Base-by-base conservation (phyloP, 2,113 vertebrate species). In the Microtus pennsylvanicus region DNA sequence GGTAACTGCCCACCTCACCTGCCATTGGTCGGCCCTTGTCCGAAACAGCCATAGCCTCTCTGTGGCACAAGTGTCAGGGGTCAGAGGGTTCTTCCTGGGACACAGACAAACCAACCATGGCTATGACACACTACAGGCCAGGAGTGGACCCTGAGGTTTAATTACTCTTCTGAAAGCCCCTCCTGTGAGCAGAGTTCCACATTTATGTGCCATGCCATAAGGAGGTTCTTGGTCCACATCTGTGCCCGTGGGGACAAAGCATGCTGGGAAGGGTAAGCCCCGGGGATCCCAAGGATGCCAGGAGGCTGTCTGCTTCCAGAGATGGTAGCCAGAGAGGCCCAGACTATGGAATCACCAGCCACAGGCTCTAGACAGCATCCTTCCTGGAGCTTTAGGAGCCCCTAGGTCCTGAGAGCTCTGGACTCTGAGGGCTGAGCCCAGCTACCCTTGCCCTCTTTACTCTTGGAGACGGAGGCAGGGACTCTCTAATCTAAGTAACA, bases 321-420 rank as follows among this genome's bases (percentile, higher is more conserved):
- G 33, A 65, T 19, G 11, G 1, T 2, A 0, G 74, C 67, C 33
- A 2, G 72, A 61, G 55, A 7, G 30, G 67, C 11, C 35, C 17
- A 30, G 47, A 80, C 12, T 45, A 61, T 47, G 2, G 7, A 74
- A n/a, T 5, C 42, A 69, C 38, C 52, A 82, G 28, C 17, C 47
- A 0, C 0, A 0, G 87, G 11, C 19, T 76, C 9, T 26, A 11
- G 7, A 24, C 22, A 3, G 0, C 13, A 16, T 33, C 17, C 4
- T 5, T 3, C 4, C 0, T 0, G 5, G 82, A 3, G 0, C 35
- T 26, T 5, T 1, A 0, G 77, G 9, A 4, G 2, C 30, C 72
- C 3, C 61, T 4, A 26, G 67, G 10, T 13, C 4, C 22, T 24
- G 19, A n/a, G 30, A 7, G 3, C 22, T 38, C 61, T 85, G 61